phyloP scores from a whole-genome alignment of 2,888 invertebrate species.

The Mystacides longicornis region DNA sequence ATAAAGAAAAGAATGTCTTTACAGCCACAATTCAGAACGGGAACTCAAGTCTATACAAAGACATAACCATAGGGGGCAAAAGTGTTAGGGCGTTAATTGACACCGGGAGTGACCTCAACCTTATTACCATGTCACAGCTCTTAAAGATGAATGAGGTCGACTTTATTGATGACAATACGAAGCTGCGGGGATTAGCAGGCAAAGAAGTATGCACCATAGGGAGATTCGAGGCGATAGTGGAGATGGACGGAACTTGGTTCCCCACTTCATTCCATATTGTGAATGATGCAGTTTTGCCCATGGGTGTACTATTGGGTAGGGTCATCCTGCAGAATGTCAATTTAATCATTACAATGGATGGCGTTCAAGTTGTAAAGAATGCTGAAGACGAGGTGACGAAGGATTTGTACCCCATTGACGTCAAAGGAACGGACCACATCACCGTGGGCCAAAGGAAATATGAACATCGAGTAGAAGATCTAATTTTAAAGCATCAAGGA shows the following conservation, averaged over 20 bases:
- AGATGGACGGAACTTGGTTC: not conserved
- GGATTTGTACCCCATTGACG: not conserved
- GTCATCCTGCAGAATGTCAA: not conserved
- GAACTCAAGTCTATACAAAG: not conserved
- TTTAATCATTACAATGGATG: not conserved
- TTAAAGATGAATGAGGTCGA: not conserved
- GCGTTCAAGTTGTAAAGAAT: not conserved
- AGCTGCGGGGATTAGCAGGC: not conserved
- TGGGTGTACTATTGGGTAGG: not conserved
- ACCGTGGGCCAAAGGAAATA: not conserved
- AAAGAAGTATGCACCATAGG: not conserved
- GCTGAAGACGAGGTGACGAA: not conserved
- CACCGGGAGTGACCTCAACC: conserved; percentile 3
- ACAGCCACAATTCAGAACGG: not conserved
- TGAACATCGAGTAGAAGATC: not conserved
- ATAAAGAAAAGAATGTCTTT: not conserved
- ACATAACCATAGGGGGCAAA: not conserved
- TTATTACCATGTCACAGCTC: not conserved
- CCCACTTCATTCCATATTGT: conserved; percentile 1
- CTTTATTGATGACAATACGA: not conserved
- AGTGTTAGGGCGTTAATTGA: not conserved
- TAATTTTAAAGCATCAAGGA: not conserved
- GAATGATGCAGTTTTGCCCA: not conserved
- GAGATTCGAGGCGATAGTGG: not conserved
- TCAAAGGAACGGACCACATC: not conserved